Evolutionary conservation across 2,113 vertebrate species (phyloP).

Genomic region (Anolis carolinensis): DNA sequence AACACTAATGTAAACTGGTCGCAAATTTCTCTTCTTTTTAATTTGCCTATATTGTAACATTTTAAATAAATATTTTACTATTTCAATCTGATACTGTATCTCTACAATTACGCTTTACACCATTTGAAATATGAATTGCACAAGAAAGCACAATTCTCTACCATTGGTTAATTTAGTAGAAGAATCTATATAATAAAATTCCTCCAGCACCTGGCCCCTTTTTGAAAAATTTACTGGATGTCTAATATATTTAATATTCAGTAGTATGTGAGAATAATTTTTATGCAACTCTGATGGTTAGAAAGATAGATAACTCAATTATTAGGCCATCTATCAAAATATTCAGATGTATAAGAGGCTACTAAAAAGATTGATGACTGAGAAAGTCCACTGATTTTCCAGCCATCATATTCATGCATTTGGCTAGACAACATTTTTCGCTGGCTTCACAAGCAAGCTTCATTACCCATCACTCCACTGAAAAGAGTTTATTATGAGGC

Average conservation of each 20-base stretch:
- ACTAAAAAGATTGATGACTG: slow-evolving; percentile 96
- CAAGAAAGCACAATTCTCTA: neutral
- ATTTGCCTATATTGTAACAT: slow-evolving; percentile 46
- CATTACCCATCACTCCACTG: slow-evolving; percentile 98
- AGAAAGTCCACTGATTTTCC: slow-evolving; percentile 91
- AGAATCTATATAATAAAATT: slow-evolving; percentile 72
- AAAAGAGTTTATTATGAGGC: slow-evolving; percentile 98
- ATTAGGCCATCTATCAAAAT: slow-evolving; percentile 96
- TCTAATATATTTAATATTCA: slow-evolving; percentile 99
- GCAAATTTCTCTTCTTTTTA: slow-evolving; percentile 46
- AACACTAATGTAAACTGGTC: slow-evolving; percentile 33
- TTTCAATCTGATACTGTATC: slow-evolving; percentile 27
- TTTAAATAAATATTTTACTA: slow-evolving; percentile 27
- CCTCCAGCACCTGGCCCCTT: slow-evolving; percentile 76
- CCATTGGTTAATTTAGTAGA: slow-evolving; percentile 61
- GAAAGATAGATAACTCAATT: slow-evolving; percentile 99
- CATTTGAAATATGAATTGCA: neutral
- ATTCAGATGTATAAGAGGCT: slow-evolving; percentile 90
- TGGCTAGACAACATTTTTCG: slow-evolving; percentile 91
- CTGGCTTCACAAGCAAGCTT: slow-evolving; percentile 96
- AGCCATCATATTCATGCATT: slow-evolving; percentile 93
- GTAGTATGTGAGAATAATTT: slow-evolving; percentile 97
- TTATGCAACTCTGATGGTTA: slow-evolving; percentile 98
- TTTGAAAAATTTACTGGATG: slow-evolving; percentile 89
- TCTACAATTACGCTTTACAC: slow-evolving; percentile 9